Evolutionary conservation across 2,888 invertebrate genomes (phyloP).

Genomic region (Buathra laborator): DNA sequence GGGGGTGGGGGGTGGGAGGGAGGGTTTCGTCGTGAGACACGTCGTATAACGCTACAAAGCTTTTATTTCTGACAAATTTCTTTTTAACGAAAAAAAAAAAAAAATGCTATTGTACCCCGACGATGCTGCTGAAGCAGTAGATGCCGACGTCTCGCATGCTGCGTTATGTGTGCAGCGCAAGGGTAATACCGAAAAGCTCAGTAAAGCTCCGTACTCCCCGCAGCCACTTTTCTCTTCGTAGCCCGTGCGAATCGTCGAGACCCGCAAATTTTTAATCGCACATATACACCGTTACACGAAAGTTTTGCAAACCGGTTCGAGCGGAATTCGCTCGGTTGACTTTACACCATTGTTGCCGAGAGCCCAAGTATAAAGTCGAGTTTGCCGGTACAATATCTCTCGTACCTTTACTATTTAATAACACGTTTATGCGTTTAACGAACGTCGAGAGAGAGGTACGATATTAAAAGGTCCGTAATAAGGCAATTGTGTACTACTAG

Average conservation of each 20-base stretch:
- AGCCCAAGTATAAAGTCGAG: constrained; percentile 4
- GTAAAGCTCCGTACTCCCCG: neutral
- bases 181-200: neutral
- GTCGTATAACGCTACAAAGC: neutral
- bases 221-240: neutral
- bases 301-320: neutral
- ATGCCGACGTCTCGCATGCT: neutral
- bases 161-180: neutral
- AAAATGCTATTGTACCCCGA: constrained; percentile 9
- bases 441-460: neutral
- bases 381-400: neutral
- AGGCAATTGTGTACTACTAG: constrained; percentile 5
- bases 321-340: neutral
- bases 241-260: neutral
- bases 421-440: constrained; percentile 6
- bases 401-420: constrained; percentile 12
- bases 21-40: constrained; percentile 11
- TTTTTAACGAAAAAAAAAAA: neutral
- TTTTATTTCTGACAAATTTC: constrained; percentile 28
- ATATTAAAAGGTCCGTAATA: neutral
- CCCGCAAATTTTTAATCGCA: constrained; percentile 23
- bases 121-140: neutral
- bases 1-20: no score
- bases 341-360: constrained; percentile 2
- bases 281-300: neutral